These are phyloP conservation scores for Melanerpes aurifrons DNA, from an alignment of 2,113 vertebrate species.

Conservation along the genomic window DNA sequence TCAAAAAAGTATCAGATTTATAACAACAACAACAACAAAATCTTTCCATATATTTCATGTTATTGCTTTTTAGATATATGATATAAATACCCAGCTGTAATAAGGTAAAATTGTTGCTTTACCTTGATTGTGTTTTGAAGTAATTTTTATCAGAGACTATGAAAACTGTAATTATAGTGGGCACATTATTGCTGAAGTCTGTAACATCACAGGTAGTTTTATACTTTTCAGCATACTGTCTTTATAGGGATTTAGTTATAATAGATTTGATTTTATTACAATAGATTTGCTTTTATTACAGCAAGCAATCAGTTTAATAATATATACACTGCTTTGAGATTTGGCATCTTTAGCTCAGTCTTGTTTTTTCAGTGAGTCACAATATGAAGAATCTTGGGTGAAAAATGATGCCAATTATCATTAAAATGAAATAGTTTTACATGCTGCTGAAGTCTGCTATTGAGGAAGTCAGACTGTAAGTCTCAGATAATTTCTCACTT, in stretches of 20 bases:
- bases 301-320: constrained; percentile 18
- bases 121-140: neutral
- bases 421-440: constrained; percentile 3
- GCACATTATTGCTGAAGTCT: neutral
- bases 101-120: neutral
- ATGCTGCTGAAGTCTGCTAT: neutral
- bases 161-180: neutral
- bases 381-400: too few relatives aligned
- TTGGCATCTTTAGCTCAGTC: neutral
- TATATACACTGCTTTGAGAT: constrained; percentile 13
- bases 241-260: neutral
- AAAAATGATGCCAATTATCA: neutral
- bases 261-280: constrained; percentile 4
- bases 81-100: neutral
- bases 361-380: neutral
- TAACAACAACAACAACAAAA: neutral
- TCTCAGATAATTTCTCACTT: neutral
- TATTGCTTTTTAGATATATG: neutral
- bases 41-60: neutral
- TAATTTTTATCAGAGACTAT: neutral
- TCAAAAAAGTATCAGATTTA: neutral
- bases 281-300: neutral
- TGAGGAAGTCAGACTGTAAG: neutral
- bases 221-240: neutral
- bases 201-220: neutral